Conservation (phyloP, 2,113 vertebrate species). For the Podilymbus podiceps region DNA sequence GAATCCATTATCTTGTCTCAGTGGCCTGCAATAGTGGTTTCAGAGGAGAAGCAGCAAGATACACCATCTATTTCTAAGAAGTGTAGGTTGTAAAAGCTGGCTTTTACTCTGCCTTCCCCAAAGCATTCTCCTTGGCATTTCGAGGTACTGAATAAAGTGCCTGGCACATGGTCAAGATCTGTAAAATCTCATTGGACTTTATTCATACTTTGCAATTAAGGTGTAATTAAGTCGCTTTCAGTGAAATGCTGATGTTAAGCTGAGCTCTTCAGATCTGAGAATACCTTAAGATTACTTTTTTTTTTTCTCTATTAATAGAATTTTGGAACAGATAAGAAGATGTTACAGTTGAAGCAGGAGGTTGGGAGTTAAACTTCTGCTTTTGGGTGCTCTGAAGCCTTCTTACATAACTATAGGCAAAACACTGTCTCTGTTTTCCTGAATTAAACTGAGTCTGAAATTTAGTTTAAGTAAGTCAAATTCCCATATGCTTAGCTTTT, state of each 20-base stretch:
- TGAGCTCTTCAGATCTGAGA: neutral
- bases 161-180: neutral
- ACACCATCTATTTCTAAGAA: slow-evolving; percentile 8
- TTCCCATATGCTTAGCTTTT: neutral
- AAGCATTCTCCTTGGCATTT: neutral
- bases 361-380: neutral
- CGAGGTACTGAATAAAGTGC: neutral
- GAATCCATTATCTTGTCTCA: neutral
- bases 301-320: neutral
- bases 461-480: neutral
- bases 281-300: fast-evolving
- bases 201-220: neutral
- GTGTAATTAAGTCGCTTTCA: neutral
- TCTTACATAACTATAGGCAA: neutral
- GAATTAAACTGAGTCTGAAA: neutral
- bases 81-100: neutral
- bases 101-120: neutral
- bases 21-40: neutral
- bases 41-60: neutral
- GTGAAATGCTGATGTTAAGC: neutral
- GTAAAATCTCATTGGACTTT: neutral
- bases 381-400: neutral
- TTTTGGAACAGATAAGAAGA: neutral
- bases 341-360: neutral
- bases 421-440: neutral